Conservation (phyloP, 1,140 invertebrate species). For the Hylaeus anthracinus region DNA sequence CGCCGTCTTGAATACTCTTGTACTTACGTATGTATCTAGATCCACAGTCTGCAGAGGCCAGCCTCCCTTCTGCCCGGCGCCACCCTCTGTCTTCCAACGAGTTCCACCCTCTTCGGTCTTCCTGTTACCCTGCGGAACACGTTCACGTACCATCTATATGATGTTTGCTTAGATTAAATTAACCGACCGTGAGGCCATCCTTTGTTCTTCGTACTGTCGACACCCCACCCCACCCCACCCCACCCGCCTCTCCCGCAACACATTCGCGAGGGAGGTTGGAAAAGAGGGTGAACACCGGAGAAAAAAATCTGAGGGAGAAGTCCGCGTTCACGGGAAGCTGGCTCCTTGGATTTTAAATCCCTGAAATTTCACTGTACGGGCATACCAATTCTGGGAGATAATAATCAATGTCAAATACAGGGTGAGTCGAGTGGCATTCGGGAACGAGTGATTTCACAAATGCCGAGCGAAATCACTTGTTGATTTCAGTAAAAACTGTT, state of each 20-base stretch:
- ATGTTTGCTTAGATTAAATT: constrained; percentile 81
- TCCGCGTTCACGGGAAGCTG: neutral
- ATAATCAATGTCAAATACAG: neutral
- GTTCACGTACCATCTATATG: constrained; percentile 73
- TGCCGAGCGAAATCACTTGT: too few relatives aligned
- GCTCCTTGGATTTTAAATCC: constrained; percentile 4
- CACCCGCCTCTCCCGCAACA: constrained; percentile 1
- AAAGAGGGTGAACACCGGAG: constrained; percentile 31
- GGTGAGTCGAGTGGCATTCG: too few relatives aligned
- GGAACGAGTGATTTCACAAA: too few relatives aligned
- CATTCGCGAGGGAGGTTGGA: constrained; percentile 19
- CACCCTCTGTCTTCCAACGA: constrained; percentile 81
- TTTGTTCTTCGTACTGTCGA: constrained; percentile 67
- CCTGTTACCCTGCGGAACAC: constrained; percentile 63
- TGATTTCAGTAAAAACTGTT: neutral
- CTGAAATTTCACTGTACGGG: neutral
- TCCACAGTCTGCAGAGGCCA: constrained; percentile 56
- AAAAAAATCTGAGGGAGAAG: constrained; percentile 28
- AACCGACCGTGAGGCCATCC: constrained; percentile 74
- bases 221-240: neutral
- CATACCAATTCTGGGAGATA: neutral
- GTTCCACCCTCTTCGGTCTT: constrained; percentile 63
- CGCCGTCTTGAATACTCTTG: constrained; percentile 78
- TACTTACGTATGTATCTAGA: constrained; percentile 80
- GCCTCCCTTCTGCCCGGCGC: constrained; percentile 25